A percentile compares a stretch with the other conserved stretches of the same genome.
Evolutionary conservation across 2,113 vertebrate species (phyloP).

Genomic region (Nicator chloris): DNA sequence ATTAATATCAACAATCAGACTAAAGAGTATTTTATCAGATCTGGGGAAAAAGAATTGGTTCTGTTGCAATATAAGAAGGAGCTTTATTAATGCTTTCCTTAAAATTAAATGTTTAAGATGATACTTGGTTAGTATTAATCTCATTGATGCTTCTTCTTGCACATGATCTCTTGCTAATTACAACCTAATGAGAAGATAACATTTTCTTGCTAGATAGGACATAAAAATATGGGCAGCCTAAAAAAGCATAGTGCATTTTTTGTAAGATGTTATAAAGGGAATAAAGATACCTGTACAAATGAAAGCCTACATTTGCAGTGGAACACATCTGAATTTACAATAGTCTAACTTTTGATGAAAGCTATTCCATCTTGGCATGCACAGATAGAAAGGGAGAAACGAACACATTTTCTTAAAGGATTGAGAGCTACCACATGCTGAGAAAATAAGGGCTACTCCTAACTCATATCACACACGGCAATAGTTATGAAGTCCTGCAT

Average conservation of each 20-base stretch:
- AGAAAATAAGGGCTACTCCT: not conserved
- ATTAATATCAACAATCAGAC: not conserved
- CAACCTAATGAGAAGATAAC: not conserved
- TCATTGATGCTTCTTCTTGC: not conserved
- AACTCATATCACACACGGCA: slow-evolving; percentile 8
- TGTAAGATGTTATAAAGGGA: not conserved
- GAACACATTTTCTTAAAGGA: not conserved
- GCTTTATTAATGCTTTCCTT: not conserved
- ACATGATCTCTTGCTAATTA: not conserved
- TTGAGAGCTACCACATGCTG: not conserved
- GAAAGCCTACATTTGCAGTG: not conserved
- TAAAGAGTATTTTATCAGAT: not conserved
- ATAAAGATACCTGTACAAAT: not conserved
- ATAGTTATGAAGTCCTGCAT: not conserved
- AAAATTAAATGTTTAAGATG: not conserved
- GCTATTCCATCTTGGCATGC: not conserved
- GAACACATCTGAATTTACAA: not conserved
- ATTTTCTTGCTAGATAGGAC: not conserved
- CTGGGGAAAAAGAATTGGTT: not conserved
- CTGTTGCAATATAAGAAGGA: not conserved
- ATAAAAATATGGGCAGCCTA: not conserved
- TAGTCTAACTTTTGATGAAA: not conserved
- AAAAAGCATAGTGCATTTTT: not conserved
- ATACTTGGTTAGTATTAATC: no score
- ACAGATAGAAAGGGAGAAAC: not conserved